phyloP scores from a whole-genome alignment of 2,113 vertebrate species.

The Thunnus thynnus region DNA sequence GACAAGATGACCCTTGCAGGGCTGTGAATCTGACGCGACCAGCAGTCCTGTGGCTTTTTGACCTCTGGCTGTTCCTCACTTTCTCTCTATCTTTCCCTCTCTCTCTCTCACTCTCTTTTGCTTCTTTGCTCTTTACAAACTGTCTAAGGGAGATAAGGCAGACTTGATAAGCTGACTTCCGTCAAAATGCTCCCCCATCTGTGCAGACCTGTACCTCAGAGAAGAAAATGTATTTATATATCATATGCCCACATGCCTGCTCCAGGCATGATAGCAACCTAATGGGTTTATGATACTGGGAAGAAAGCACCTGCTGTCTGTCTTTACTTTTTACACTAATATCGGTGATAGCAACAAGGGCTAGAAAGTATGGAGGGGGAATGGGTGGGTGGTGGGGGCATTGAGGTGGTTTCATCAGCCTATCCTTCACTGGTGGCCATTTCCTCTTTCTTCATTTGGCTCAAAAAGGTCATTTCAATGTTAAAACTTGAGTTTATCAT shows the following conservation, averaged over 20 bases:
- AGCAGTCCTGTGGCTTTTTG: conserved; percentile 67
- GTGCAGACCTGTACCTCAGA: conserved; percentile 74
- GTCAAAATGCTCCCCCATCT: conserved; percentile 71
- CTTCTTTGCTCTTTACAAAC: conserved; percentile 76
- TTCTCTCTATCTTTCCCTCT: conserved; percentile 19
- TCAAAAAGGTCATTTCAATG: conserved; percentile 74
- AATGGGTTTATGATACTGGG: conserved; percentile 75
- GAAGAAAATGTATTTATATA: conserved; percentile 80
- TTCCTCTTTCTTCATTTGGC: conserved; percentile 31
- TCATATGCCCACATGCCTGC: conserved; percentile 71
- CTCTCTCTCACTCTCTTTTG: conserved; percentile 23
- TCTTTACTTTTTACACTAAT: conserved; percentile 65
- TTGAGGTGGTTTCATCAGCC: conserved; percentile 34
- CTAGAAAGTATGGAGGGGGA: neutral
- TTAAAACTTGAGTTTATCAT: conserved; percentile 61
- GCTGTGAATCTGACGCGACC: conserved; percentile 61
- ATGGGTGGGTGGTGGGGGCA: conserved; percentile 7
- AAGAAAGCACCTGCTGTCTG: conserved; percentile 60
- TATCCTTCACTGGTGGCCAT: conserved; percentile 2
- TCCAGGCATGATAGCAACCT: conserved; percentile 71
- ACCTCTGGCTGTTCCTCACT: conserved; percentile 66
- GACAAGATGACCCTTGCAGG: conserved; percentile 64
- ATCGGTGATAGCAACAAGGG: conserved; percentile 35
- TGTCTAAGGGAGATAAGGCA: conserved; percentile 82
- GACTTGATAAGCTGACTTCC: conserved; percentile 79